These are phyloP conservation scores for Platysternon megacephalum DNA, from an alignment of 2,113 vertebrate genomes.

Conservation along the genomic window DNA sequence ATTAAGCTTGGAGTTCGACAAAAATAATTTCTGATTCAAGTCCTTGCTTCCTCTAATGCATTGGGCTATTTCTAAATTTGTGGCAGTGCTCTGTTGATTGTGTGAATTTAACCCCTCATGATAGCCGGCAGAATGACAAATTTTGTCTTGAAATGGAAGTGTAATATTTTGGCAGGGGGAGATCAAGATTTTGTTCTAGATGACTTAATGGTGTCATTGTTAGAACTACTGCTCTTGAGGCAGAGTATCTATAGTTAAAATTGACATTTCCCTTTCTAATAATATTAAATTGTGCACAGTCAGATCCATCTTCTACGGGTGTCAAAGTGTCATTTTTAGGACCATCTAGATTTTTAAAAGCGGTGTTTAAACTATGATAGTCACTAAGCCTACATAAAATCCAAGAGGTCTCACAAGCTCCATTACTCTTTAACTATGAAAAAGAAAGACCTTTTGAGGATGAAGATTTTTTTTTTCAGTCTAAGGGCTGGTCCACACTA, in stretches of 20 bases:
- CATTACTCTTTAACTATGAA: not conserved
- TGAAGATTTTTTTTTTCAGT: conserved; percentile 6
- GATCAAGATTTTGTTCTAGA: conserved; percentile 7
- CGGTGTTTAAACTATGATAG: not conserved
- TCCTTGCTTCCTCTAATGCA: conserved; percentile 55
- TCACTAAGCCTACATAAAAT: not conserved
- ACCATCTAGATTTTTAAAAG: conserved; percentile 21
- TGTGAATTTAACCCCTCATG: conserved; percentile 64
- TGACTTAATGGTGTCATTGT: conserved; percentile 54
- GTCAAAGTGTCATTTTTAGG: conserved; percentile 22
- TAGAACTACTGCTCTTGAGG: conserved; percentile 60
- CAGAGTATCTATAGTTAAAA: conserved; percentile 30
- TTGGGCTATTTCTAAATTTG: conserved; percentile 55
- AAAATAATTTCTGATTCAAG: conserved; percentile 40
- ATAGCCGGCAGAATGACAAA: conserved; percentile 58
- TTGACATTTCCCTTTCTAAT: conserved; percentile 18
- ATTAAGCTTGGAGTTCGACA: not conserved
- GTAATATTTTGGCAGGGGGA: conserved; percentile 52
- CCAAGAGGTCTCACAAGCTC: not conserved
- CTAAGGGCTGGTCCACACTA: no score
- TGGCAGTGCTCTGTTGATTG: conserved; percentile 70
- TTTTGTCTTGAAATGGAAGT: conserved; percentile 61
- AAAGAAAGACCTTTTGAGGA: not conserved
- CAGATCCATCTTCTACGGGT: not conserved
- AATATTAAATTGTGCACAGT: not conserved